Evolutionary conservation across 2,888 invertebrate species (phyloP).

Genomic region (Caenorhabditis doughertyi): DNA sequence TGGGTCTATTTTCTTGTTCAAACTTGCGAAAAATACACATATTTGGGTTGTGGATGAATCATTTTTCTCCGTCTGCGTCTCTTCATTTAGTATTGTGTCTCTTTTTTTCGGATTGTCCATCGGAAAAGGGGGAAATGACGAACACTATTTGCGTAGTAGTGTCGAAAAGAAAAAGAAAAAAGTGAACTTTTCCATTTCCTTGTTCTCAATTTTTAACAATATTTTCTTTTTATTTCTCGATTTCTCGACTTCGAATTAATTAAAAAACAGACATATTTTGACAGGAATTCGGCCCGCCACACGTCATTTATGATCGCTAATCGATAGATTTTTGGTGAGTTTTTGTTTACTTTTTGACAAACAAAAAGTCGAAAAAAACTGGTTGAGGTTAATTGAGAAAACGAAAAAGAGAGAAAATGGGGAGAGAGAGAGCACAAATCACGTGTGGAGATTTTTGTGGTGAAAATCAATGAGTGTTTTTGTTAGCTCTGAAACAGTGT

Average conservation of each 20-base stretch:
- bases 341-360: conserved; percentile 3
- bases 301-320: conserved; percentile 43
- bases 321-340: conserved; percentile 31
- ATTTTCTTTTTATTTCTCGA: conserved; percentile 3
- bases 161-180: not conserved
- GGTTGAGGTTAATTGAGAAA: not conserved
- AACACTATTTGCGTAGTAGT: conserved; percentile 23
- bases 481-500: not conserved
- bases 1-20: not conserved
- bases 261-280: too few species aligned
- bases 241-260: not conserved
- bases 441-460: too few species aligned
- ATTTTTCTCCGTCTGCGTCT: conserved; percentile 19
- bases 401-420: too few species aligned
- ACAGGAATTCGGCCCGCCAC: conserved; percentile 20
- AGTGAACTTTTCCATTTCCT: conserved; percentile 5
- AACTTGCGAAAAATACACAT: not conserved
- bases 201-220: not conserved
- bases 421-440: conserved; percentile 11
- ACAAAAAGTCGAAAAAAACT: not conserved
- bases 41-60: not conserved
- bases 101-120: not conserved
- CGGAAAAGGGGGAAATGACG: not conserved
- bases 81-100: not conserved
- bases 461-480: not conserved